These are phyloP conservation scores for Perognathus longimembris DNA, from an alignment of 2,113 vertebrate species.

Conservation along the genomic window DNA sequence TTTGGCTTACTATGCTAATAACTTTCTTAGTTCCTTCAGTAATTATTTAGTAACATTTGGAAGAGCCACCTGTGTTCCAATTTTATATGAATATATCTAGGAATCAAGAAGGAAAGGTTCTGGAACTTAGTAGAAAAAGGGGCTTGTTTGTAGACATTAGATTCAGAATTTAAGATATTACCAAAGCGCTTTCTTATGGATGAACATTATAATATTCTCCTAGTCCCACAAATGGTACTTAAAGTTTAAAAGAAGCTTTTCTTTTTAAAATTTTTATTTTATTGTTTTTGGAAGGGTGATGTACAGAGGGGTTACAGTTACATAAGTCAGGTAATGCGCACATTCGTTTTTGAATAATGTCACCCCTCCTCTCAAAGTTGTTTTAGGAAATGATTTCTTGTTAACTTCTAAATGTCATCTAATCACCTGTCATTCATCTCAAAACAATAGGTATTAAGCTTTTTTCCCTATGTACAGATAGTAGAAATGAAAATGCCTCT, in stretches of 20 bases:
- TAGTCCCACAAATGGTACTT: background rate
- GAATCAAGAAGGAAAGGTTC: background rate
- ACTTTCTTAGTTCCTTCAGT: background rate
- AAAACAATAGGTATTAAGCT: constrained; percentile 22
- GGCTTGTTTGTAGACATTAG: background rate
- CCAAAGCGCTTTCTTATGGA: background rate
- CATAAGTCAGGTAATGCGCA: too few relatives aligned
- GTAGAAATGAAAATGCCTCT: constrained; percentile 5
- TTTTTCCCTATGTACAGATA: background rate
- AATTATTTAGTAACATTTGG: background rate
- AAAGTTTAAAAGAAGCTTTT: background rate
- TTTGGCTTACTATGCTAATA: background rate
- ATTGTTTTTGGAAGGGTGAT: too few relatives aligned
- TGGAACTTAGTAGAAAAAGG: background rate
- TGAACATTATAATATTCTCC: background rate
- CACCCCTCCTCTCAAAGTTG: too few relatives aligned
- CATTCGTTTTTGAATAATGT: too few relatives aligned
- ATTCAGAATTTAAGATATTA: background rate
- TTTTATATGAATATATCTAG: background rate
- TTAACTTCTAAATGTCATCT: constrained; percentile 31
- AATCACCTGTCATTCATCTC: background rate
- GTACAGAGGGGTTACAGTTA: too few relatives aligned
- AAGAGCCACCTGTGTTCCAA: background rate
- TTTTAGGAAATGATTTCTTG: constrained; percentile 29
- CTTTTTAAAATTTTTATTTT: too few relatives aligned